Evolutionary conservation across 2,113 vertebrate genomes (phyloP).

Genomic region (Myotis lucifugus): DNA sequence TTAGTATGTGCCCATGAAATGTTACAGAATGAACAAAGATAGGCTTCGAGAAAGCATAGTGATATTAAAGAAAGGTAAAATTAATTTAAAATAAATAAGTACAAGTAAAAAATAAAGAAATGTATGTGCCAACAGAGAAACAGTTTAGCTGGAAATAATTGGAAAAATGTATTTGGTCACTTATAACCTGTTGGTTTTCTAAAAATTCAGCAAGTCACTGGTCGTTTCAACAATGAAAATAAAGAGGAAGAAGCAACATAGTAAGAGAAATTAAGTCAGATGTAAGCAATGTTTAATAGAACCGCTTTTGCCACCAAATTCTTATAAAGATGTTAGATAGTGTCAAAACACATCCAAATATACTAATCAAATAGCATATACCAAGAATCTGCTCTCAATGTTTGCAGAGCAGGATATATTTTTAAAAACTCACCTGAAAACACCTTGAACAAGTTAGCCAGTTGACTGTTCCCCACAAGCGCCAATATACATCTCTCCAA

Average conservation of each 20-base stretch:
- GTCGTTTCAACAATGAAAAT: constrained; percentile 27
- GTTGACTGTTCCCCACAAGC: constrained; percentile 96
- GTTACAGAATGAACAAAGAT: not conserved
- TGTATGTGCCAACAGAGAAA: not conserved
- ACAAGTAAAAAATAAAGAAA: too few relatives aligned
- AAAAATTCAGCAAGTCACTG: not conserved
- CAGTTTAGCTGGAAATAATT: constrained; percentile 11
- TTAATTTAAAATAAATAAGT: too few relatives aligned
- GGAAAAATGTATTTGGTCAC: constrained; percentile 5
- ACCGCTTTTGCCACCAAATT: not conserved
- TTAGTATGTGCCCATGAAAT: not conserved
- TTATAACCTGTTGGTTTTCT: constrained; percentile 38
- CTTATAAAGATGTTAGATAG: not conserved
- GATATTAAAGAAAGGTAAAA: not conserved
- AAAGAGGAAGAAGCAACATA: not conserved
- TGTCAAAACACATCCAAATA: not conserved
- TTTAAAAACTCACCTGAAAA: constrained; percentile 87
- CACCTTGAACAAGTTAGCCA: constrained; percentile 93
- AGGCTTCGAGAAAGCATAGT: not conserved
- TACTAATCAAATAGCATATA: constrained; percentile 16
- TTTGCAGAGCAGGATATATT: not conserved
- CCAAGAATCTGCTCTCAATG: not conserved
- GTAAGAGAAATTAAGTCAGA: not conserved
- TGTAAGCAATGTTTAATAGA: not conserved
- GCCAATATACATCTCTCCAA: constrained; percentile 98